A percentile compares a stretch with the other conserved stretches of the same genome.
phyloP scores from a whole-genome alignment of 2,888 invertebrate species.

The Phortica magna region DNA sequence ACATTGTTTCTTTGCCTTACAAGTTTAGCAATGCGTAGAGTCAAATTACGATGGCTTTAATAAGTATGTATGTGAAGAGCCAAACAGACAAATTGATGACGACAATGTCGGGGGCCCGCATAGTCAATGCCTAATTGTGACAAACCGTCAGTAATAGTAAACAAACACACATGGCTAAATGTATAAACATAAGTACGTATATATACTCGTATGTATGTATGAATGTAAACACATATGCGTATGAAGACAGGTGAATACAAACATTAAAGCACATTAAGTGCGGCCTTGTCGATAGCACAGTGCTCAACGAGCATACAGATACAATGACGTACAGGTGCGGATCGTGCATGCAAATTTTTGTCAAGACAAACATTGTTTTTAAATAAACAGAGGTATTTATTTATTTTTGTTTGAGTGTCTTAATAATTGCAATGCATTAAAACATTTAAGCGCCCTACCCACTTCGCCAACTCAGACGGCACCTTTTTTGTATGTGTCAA shows the following conservation, averaged over 20 bases:
- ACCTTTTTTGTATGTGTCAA: background rate
- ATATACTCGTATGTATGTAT: background rate
- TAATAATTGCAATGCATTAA: no score
- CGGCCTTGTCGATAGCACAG: conserved; percentile 49
- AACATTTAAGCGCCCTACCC: background rate
- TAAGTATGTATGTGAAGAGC: background rate
- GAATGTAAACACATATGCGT: background rate
- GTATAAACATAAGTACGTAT: background rate
- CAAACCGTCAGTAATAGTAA: conserved; percentile 18
- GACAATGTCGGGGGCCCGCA: background rate
- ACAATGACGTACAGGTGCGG: background rate
- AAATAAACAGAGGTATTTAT: no score
- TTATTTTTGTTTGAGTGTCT: no score
- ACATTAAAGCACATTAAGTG: conserved; percentile 25
- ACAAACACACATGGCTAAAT: conserved; percentile 9
- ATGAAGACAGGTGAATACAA: background rate
- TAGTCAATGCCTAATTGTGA: conserved; percentile 17
- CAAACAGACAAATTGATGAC: background rate
- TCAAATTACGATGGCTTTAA: background rate
- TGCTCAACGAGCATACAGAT: conserved; percentile 5
- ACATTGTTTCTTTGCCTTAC: background rate
- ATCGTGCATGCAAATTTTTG: background rate
- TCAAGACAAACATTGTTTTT: background rate
- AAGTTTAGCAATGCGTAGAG: background rate
- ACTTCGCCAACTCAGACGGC: background rate